Base-by-base conservation (phyloP, 2,888 invertebrate genomes). In the Liodrosophila aerea region DNA sequence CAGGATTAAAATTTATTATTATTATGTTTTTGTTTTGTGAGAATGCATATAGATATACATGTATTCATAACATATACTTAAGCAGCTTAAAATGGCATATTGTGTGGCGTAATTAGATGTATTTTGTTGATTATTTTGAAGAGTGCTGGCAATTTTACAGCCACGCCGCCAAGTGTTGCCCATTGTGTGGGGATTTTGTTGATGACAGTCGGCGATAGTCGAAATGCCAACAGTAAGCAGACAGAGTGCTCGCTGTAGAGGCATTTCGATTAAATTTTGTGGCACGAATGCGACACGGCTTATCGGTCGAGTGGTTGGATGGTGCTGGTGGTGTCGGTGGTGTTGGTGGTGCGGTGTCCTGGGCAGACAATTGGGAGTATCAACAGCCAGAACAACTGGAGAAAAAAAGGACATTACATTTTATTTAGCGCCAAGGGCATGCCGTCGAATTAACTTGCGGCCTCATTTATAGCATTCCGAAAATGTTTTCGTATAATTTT, bases 401-500 rank as follows among this genome's bases (percentile, higher is more conserved):
- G 0, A 8, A 27, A 44, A 49, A 36, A 52, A 18, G 56, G 60
- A 65, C 66, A 69, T 72, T 50, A 66, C 51, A 57, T 71, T 69
- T 69, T 69, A 66, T 72, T 66, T 53, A 8, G 37, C 29, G 43
- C 33, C 11, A 44, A 44, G 31, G 15, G 46, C 59, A 39, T 45
- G 45, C 18, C 53, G 47, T 53, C 69, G 54, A 73, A 73, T 73
- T 73, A 66, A 70, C 74, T 73, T 66, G 73, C 64, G 75, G 63
- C 66, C 63, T 53, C 66, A 74, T 70, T 70, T 74, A 73, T 73
- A 63, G 63, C 74, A 70, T 63, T 66, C 58, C 65, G 53, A 54
- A 73, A 74, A 73, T 66, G 52, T 64, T 73, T 74, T 70, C 63
- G 73, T 74, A 66, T 73, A 70, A 74, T 74, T 74, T 74, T 45